phyloP scores from a whole-genome alignment of 1,140 invertebrate genomes.

The Cotesia vestalis region DNA sequence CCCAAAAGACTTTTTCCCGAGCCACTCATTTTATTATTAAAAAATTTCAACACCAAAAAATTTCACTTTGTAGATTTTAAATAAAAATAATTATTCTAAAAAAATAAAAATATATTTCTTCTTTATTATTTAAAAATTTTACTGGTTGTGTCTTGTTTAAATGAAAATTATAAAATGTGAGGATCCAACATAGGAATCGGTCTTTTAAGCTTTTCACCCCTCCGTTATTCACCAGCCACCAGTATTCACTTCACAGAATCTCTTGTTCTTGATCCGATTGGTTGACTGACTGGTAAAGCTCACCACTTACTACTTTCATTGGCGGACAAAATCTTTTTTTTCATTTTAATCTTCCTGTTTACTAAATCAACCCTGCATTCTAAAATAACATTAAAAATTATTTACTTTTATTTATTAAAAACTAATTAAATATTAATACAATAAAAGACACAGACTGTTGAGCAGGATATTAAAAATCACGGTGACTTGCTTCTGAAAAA shows the following conservation, averaged over 20 bases:
- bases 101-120: background rate
- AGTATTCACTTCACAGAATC: too few species aligned
- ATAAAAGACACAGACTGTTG: constrained; percentile 1
- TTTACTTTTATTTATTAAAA: constrained; percentile 23
- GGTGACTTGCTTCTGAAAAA: background rate
- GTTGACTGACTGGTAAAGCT: constrained; percentile 36
- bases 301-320: constrained; percentile 40
- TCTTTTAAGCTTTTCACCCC: constrained; percentile 51
- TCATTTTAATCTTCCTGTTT: constrained; percentile 41
- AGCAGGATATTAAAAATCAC: constrained; percentile 29
- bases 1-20: constrained; percentile 88
- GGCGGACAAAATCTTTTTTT: constrained; percentile 42
- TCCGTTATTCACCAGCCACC: constrained; percentile 35
- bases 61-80: background rate
- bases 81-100: background rate
- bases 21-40: constrained; percentile 74
- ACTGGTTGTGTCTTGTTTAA: constrained; percentile 12
- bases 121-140: background rate
- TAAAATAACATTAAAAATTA: constrained; percentile 37
- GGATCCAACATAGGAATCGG: constrained; percentile 35
- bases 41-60: background rate
- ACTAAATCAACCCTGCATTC: constrained; percentile 26
- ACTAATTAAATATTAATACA: background rate
- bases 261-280: constrained; percentile 45
- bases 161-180: constrained; percentile 42